Evolutionary conservation across 2,888 invertebrate genomes (phyloP), one percentile per base, ranked within the genome.

Genomic region (Amblyjoppa fuscipennis): DNA sequence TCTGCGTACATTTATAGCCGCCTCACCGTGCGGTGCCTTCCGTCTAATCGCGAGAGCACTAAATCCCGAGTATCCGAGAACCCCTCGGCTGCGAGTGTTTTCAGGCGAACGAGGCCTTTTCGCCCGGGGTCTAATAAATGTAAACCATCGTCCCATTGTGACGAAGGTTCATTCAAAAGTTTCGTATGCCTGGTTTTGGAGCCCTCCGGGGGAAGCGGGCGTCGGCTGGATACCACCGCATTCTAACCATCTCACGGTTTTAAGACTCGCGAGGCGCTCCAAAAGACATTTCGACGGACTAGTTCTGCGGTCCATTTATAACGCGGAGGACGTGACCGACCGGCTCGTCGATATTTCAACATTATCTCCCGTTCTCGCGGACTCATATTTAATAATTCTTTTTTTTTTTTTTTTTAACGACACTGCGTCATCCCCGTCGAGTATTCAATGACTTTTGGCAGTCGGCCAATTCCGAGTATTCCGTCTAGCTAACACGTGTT

Each of bases 111-210:
- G 81, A 78, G 75, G 78, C 41, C 75, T 79, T 75, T 81, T 90
- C 88, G 90, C 91, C 89, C 88, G 89, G 87, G 90, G 90, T 90
- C 89, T 91, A 91, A 91, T 92, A 92, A 92, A 92, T 91, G 91
- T 92, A 91, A 91, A 92, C 91, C 91, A 88, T 89, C 88, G 71
- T 88, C 87, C 91, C 89, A 91, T 91, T 92, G 91, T 90, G 88
- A 89, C 56, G 89, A 86, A 87, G 88, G 89, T 90, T 90, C 89
- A 91, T 91, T 91, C 89, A 90, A 92, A 92, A 92, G 89, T 92
- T 89, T 90, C 89, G 88, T 88, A 89, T 79, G 85, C 86, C 73
- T 73, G 41, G 64, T 31, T 64, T 71, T 45, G 82, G 77, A 81
- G 61, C 74, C 80, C 73, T 70, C 49, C 41, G 41, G 80, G 80